Base-by-base conservation (phyloP, 2,797 vertebrate genomes). In the Sphenodon punctatus region DNA sequence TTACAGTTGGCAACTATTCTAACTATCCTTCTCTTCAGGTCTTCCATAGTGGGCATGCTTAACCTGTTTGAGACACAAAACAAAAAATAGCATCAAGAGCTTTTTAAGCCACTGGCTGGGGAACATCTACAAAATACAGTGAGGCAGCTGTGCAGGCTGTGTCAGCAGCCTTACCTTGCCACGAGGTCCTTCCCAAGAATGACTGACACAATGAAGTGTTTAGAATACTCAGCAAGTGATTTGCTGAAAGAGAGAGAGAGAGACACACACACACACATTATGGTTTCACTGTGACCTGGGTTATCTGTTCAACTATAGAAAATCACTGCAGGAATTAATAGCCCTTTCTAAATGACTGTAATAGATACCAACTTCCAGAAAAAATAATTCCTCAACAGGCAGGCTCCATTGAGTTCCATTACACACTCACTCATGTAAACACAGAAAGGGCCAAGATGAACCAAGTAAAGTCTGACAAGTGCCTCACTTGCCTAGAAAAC, bases 131-230 rank as follows among this genome's bases (percentile, higher is more conserved):
- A 16, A 73, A 42, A 36, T 11, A 68, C 1, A 14, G 4, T 12
- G 19, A 2, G 7, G 8, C 7, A 15, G 48, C 5, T 34, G 77
- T 75, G 19, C 68, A 80, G 27, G 86, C 58, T 32, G 20, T 34
- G 2, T 25, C 4, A 2, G 9, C 10, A 5, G 45, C 36, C 92
- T 95, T 80, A 99, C 99, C 99, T 97, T 78, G 99, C 97, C 65
- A 99, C 97, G 32, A 99, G 96, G 73, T 99, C 99, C 91, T 98
- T 99, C 76, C 98, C 99, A 68, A 99, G 92, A 58, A 99, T 96
- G 30, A 99, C 94, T 0, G 99, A 99, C 56, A 99, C 80, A 7
- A 98, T 97, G 92, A 99, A 99, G 90, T 92, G 94, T 87, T 98
- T 98, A 4, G 97, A 97, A 93, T 97, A 97, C 74, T 99, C 97